Percentiles rank a stretch among this genome's conserved stretches.
Conservation (phyloP, 2,113 vertebrate genomes). For the Pterocles burchelli region DNA sequence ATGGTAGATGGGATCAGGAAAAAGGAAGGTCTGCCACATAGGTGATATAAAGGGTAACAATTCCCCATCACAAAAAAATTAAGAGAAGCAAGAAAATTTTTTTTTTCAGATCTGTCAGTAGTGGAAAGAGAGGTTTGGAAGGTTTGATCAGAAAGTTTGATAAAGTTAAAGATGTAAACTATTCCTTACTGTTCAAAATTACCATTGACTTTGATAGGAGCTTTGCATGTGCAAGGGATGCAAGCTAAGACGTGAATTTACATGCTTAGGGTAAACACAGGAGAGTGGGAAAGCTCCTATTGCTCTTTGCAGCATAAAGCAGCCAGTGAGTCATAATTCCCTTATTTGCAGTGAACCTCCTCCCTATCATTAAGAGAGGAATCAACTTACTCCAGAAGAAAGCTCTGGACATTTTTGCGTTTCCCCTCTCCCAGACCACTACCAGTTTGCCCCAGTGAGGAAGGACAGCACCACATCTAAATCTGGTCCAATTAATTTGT, state of each 20-base stretch:
- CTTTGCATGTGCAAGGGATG: not conserved
- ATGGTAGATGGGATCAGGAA: not conserved
- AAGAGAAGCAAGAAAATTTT: not conserved
- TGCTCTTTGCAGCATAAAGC: not conserved
- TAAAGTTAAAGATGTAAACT: not conserved
- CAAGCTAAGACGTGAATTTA: not conserved
- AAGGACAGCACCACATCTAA: not conserved
- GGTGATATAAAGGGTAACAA: not conserved
- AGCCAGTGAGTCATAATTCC: not conserved
- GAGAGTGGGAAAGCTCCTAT: not conserved
- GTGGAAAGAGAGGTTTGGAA: not conserved
- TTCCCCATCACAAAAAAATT: not conserved
- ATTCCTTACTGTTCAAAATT: not conserved
- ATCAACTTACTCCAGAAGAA: not conserved
- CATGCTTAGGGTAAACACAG: not conserved
- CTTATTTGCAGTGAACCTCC: not conserved
- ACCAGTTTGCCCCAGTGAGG: not conserved
- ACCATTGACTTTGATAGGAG: not conserved
- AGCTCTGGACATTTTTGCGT: not conserved
- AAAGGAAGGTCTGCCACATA: accelerated
- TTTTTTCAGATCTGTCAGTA: not conserved
- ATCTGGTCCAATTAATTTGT: not conserved
- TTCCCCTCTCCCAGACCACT: not conserved
- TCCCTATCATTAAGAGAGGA: not conserved
- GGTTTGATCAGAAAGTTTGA: not conserved